These are phyloP conservation scores for Incurvaria masculella DNA, from an alignment of 2,888 invertebrate species.

Conservation along the genomic window DNA sequence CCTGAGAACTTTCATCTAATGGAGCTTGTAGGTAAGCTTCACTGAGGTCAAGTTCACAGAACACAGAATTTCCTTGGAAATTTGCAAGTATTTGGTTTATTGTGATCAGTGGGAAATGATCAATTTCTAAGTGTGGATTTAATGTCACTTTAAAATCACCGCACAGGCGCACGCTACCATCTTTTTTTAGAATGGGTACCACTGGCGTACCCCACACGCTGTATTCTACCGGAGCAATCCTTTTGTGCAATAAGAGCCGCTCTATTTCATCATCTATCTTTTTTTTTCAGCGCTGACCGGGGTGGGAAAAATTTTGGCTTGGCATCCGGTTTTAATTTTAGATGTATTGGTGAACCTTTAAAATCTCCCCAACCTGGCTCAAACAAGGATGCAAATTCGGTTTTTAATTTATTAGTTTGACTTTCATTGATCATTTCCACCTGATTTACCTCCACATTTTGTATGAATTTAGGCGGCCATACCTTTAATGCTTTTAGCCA, in stretches of 20 bases:
- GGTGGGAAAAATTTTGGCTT: background rate
- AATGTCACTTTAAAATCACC: slow-evolving; percentile 10
- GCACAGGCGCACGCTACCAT: slow-evolving; percentile 8
- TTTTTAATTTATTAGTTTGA: background rate
- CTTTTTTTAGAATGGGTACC: slow-evolving; percentile 8
- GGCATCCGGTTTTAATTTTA: slow-evolving; percentile 2
- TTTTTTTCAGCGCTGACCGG: slow-evolving; percentile 7
- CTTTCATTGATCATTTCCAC: background rate
- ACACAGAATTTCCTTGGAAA: slow-evolving; percentile 10
- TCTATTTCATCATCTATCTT: slow-evolving; percentile 3
- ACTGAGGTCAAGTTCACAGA: slow-evolving; percentile 14
- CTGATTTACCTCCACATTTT: background rate
- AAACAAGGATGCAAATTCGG: slow-evolving; percentile 10
- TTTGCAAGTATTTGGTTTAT: slow-evolving; percentile 8
- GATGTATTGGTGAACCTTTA: slow-evolving; percentile 7
- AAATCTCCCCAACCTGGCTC: slow-evolving; percentile 11
- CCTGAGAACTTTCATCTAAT: background rate
- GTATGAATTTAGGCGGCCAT: slow-evolving; percentile 7
- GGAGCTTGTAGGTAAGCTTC: slow-evolving; percentile 3
- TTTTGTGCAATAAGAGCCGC: background rate
- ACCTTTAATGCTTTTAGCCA: slow-evolving; percentile 3
- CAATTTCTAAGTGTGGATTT: slow-evolving; percentile 7
- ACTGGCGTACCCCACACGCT: slow-evolving; percentile 8
- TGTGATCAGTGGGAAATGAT: slow-evolving; percentile 7
- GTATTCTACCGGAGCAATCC: background rate